Base-by-base conservation (phyloP, 2,113 vertebrate genomes). In the Regulus satrapa region DNA sequence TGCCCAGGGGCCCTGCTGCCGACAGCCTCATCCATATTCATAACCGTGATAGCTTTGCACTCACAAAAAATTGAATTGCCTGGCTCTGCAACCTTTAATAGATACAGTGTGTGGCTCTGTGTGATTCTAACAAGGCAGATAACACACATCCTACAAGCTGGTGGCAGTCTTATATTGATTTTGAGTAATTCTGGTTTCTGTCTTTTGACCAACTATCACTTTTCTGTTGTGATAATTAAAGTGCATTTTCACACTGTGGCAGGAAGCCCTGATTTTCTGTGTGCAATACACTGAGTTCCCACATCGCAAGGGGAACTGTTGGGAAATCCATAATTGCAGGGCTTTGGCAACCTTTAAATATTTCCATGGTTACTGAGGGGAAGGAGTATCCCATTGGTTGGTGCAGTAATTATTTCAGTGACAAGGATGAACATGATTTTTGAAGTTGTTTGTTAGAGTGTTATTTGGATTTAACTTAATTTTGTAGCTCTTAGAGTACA, bases 351-450 rank as follows among this genome's bases (percentile, higher is more conserved):
- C 40, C 78, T 88, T 91, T 80, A 80, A 62, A 55, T 80, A 94
- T 94, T 96, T 85, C 88, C 63, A 92, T 96, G 93, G 88, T 96
- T 96, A 94, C 92, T 18, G 43, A 76, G n/a, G 36, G 67, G 51
- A 94, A 92, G 72, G 79, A 62, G 28, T 85, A 92, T 83, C 71
- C 89, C 72, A 88, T 89, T 94, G 92, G 75, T 14, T 77, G 82
- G 25, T 52, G 45, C 75, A 52, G 63, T 90, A 94, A 93, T 94
- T 85, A 85, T 90, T 94, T 77, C 1, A 3, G 46, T 91, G 81
- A 69, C 71, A 88, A 90, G 82, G 85, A 54, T 62, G 85, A 96
- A 73, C 88, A 10, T 36, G 71, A 66, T 80, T 94, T 91, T 69
- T 88, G 55, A 83, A 93, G 90, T 67, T 92, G 92, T 78, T 90